Evolutionary conservation across 1,140 invertebrate species (phyloP), one percentile per base, ranked within the genome.

Genomic region (Rhynchophorus ferrugineus): DNA sequence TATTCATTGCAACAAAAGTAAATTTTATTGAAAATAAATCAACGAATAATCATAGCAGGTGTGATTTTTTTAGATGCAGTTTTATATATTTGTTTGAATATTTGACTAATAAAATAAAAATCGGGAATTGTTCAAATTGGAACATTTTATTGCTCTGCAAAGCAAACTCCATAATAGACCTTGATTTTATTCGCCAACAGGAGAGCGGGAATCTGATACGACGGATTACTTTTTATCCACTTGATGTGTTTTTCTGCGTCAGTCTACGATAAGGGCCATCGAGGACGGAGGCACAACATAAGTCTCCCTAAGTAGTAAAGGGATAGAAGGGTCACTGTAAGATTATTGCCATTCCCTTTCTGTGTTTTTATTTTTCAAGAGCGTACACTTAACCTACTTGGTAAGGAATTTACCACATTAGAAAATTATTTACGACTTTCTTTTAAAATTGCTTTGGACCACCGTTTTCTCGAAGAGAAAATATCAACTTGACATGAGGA

Each of bases 231-330:
- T 63, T 63, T 63, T 63, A 63, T 63, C 61, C 59, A 59, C 61
- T 61, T 61, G 61, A 61, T 59, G 59, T 63, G 59, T 63, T 63
- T 63, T 63, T 61, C 59, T 61, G 59, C 59, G 57, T 53, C 57
- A 58, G 55, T 53, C 54, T 56, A 44, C 48, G 61, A 63, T 61
- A 61, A 63, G 61, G 57, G 58, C 51, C 59, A 63, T 63, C 50
- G 57, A 61, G 54, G 59, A 55, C 39, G 44, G 43, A 53, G 50
- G 43, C 50, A 33, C 44, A 46, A 53, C 50, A 53, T 53, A 53
- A 53, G 50, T 53, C 50, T 34, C 36, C 38, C 18, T 44, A 46
- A 53, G 50, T 46, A 44, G 50, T 53, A 53, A 53, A 46, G 38
- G 39, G 35, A 49, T 49, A 42, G 48, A 42, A 43, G 44, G 50